Evolutionary conservation across 2,797 vertebrate species (phyloP).

Genomic region (Morus bassanus): DNA sequence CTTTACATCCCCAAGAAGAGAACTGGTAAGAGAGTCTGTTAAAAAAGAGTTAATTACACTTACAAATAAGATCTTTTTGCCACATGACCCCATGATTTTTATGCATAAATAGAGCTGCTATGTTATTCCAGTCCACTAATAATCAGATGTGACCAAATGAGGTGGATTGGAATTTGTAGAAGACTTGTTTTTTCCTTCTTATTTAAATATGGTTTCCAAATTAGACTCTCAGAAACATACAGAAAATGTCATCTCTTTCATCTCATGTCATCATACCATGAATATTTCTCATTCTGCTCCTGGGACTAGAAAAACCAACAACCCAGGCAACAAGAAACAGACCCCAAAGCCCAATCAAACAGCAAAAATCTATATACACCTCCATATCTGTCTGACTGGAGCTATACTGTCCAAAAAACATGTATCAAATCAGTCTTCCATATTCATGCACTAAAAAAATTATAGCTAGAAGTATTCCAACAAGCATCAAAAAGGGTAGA

Average conservation of each 20-base stretch:
- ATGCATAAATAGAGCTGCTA: not conserved
- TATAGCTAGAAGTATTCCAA: not conserved
- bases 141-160: not conserved
- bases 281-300: not conserved
- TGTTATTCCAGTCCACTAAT: not conserved
- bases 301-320: not conserved
- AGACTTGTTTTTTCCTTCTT: not conserved
- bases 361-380: not conserved
- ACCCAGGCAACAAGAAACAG: not conserved
- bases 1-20: not conserved
- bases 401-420: not conserved
- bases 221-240: not conserved
- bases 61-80: not conserved
- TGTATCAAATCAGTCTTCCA: not conserved
- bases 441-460: not conserved
- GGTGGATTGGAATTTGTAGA: not conserved
- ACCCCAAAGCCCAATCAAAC: not conserved
- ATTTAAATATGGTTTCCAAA: not conserved
- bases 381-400: not conserved
- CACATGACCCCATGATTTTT: not conserved
- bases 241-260: not conserved
- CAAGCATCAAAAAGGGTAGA: not conserved
- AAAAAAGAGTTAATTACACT: not conserved
- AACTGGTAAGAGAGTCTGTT: not conserved
- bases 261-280: not conserved